Conservation (phyloP, 2,113 vertebrate genomes). For the Coreoperca whiteheadi region DNA sequence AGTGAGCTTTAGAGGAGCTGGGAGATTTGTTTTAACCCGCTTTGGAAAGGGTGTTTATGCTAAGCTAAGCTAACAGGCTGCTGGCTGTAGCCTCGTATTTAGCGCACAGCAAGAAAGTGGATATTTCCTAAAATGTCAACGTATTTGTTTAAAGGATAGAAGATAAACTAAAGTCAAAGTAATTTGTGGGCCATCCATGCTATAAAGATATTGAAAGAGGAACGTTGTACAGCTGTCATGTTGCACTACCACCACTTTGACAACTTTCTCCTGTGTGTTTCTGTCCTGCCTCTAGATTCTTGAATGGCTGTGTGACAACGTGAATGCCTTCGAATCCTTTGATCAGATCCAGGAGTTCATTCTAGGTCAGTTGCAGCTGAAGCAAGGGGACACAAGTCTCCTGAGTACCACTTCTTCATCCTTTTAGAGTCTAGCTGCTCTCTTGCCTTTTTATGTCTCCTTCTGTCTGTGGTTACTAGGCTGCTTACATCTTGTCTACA, state of each 20-base stretch:
- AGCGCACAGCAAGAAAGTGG: background rate
- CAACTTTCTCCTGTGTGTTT: constrained; percentile 34
- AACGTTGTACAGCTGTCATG: background rate
- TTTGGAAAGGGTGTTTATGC: too few relatives aligned
- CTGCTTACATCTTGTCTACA: constrained; percentile 42
- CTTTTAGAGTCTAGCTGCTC: constrained; percentile 6
- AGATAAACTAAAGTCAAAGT: background rate
- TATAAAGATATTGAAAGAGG: background rate
- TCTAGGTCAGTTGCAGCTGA: constrained; percentile 86
- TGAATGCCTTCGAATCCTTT: constrained; percentile 87
- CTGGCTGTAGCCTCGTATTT: background rate
- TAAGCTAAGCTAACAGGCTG: background rate
- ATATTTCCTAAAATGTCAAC: background rate
- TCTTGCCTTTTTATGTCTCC: constrained; percentile 28
- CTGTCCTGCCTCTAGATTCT: constrained; percentile 85
- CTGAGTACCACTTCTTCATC: constrained; percentile 15
- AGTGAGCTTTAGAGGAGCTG: too few relatives aligned
- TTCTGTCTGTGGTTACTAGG: constrained; percentile 3
- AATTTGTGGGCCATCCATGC: background rate
- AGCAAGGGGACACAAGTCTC: background rate
- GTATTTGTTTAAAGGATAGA: background rate
- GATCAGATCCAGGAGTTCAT: constrained; percentile 96
- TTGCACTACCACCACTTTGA: background rate
- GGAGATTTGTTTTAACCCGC: too few relatives aligned
- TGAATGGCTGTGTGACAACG: constrained; percentile 91